Base-by-base conservation (phyloP, 1,140 invertebrate genomes). In the Telenomus remus region DNA sequence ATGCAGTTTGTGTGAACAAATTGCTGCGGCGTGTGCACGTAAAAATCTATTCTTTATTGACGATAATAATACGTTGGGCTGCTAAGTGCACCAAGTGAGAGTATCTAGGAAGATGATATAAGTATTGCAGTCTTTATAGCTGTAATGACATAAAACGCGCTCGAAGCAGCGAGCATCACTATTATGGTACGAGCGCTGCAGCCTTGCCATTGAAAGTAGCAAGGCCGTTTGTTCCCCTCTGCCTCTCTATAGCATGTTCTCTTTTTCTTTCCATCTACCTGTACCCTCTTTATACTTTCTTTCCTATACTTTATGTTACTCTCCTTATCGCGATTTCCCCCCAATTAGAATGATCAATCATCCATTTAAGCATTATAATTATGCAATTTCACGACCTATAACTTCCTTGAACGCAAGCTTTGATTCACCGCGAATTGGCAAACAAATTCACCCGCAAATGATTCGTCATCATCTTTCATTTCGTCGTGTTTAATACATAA, bases 201-300 rank as follows among this genome's bases (percentile, higher is more conserved):
- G 66, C 79, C 79, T 80, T 80, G 79, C 79, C 73, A 76, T 80
- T 80, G 79, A 77, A 79, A 79, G 79, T 77, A 74, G 70, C 79
- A 80, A 80, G 79, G 79, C 59, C 79, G 76, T 79, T 69, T 72
- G 70, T 72, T 66, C 66, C 47, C 70, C 19, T 27, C 66, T 54
- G 53, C 59, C 54, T 50, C 53, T 55, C 73, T n/a, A n/a, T n/a
- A n/a, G 53, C 56, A 9, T 39, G 48, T 68, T 60, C 60, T 63
- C 56, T 59, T 72, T 76, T 53, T 74, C 44, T 54, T 50, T 65
- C 51, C 6, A 59, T 56, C 65, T 73, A 49, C 44, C 44, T 65
- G 14, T 15, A 43, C 53, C 55, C 42, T 39, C 51, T 57, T 72
- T 27, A 27, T 27, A 37, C 51, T 43, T 55, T 60, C 51, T 61